Evolutionary conservation across 2,797 vertebrate genomes (phyloP).

Genomic region (Neopelma chrysocephalum): DNA sequence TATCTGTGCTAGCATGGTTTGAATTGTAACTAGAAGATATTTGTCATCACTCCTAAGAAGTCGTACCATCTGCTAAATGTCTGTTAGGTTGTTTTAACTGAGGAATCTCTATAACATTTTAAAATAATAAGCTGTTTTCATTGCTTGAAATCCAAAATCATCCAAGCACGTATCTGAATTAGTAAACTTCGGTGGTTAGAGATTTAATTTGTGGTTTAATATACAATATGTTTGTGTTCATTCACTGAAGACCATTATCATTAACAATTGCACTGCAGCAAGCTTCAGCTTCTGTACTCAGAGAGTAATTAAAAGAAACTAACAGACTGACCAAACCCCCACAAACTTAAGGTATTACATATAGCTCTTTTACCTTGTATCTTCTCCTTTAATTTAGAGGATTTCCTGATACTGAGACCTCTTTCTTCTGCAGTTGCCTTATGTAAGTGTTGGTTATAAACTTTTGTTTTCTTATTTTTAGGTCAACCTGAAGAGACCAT

Average conservation of each 20-base stretch:
- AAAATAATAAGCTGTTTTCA: background rate
- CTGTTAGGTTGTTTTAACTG: background rate
- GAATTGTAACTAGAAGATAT: background rate
- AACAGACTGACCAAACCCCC: background rate
- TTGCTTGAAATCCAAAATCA: background rate
- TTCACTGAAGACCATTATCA: background rate
- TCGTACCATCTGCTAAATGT: background rate
- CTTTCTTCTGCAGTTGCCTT: background rate
- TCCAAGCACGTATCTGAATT: background rate
- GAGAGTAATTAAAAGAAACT: background rate
- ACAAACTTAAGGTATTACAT: background rate
- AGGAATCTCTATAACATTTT: background rate
- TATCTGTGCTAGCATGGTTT: background rate
- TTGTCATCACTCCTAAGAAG: background rate
- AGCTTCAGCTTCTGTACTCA: background rate
- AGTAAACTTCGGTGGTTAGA: background rate
- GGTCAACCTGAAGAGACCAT: slow-evolving; percentile 94
- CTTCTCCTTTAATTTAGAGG: background rate
- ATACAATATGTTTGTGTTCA: background rate
- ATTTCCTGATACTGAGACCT: background rate
- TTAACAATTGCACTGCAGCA: background rate
- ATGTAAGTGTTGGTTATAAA: background rate
- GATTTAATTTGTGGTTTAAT: background rate
- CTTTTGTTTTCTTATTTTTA: slow-evolving; percentile 51
- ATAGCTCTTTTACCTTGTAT: background rate